A percentile compares a stretch with the other conserved stretches of the same genome.
Conservation (phyloP, 2,888 invertebrate genomes). For the Standfussiana lucernea region DNA sequence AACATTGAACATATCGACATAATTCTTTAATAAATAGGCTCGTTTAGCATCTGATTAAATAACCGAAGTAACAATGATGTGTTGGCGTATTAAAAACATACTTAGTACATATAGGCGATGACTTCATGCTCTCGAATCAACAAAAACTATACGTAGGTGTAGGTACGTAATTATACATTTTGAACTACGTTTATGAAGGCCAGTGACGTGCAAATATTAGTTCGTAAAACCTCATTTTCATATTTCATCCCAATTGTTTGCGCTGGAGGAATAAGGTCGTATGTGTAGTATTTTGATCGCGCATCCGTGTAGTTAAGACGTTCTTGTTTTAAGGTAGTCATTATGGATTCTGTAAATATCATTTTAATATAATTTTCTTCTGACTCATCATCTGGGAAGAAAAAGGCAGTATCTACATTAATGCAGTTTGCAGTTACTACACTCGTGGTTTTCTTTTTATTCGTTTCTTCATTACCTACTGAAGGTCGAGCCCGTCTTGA, state of each 20-base stretch:
- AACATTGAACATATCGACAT: slow-evolving; percentile 49
- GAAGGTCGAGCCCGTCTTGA: background rate
- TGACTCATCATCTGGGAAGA: background rate
- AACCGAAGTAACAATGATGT: slow-evolving; percentile 58
- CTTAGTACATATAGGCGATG: slow-evolving; percentile 50
- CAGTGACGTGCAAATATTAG: slow-evolving; percentile 63
- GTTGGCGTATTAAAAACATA: slow-evolving; percentile 53
- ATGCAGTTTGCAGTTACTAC: background rate
- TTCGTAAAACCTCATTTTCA: slow-evolving; percentile 52
- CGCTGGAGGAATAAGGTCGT: background rate
- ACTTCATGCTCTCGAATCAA: slow-evolving; percentile 66
- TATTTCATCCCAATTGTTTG: slow-evolving; percentile 15
- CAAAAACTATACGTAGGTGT: slow-evolving; percentile 58
- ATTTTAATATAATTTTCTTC: slow-evolving; percentile 6
- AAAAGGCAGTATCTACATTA: background rate
- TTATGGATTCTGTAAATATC: background rate
- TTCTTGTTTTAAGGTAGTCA: background rate
- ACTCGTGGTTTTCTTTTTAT: background rate
- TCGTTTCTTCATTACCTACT: background rate
- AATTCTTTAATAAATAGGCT: slow-evolving; percentile 63
- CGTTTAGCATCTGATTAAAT: slow-evolving; percentile 68
- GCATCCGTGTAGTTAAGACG: background rate
- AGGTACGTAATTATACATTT: slow-evolving; percentile 40
- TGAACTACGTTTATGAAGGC: slow-evolving; percentile 59
- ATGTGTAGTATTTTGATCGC: background rate